These are phyloP conservation scores for Caenorhabditis sp. DNA, from an alignment of 2,888 invertebrate genomes.

Conservation along the genomic window DNA sequence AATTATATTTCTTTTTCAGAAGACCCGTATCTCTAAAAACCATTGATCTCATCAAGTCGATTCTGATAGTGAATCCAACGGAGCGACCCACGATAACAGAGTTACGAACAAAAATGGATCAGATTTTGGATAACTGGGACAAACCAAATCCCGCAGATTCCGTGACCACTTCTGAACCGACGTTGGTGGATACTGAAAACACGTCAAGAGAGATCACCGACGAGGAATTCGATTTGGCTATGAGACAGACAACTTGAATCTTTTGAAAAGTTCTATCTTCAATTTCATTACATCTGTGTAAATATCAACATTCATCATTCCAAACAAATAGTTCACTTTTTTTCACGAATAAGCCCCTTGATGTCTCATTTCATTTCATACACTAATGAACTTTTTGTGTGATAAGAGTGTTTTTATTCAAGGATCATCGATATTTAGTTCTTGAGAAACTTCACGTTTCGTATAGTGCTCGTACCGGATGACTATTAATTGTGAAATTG, in stretches of 20 bases:
- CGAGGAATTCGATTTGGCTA: conserved; percentile 48
- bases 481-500: too few species aligned
- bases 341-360: conserved; percentile 15
- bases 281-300: not conserved
- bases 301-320: conserved; percentile 10
- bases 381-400: conserved; percentile 1
- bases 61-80: conserved; percentile 51
- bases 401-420: conserved; percentile 19
- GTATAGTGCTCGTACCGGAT: too few species aligned
- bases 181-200: not conserved
- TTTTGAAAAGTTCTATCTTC: not conserved
- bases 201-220: conserved; percentile 34
- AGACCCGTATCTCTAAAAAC: conserved; percentile 9
- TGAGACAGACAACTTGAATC: conserved; percentile 17
- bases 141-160: not conserved
- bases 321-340: conserved; percentile 16
- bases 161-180: not conserved
- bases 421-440: conserved; percentile 19
- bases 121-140: conserved; percentile 14
- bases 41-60: conserved; percentile 54
- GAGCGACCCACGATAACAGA: conserved; percentile 53
- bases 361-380: conserved; percentile 21
- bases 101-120: conserved; percentile 21
- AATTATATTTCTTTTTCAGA: conserved; percentile 1
- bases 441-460: too few species aligned